Evolutionary conservation across 64 coral and sea anemone species (phyloP).

Genomic region (Montipora foliosa): DNA sequence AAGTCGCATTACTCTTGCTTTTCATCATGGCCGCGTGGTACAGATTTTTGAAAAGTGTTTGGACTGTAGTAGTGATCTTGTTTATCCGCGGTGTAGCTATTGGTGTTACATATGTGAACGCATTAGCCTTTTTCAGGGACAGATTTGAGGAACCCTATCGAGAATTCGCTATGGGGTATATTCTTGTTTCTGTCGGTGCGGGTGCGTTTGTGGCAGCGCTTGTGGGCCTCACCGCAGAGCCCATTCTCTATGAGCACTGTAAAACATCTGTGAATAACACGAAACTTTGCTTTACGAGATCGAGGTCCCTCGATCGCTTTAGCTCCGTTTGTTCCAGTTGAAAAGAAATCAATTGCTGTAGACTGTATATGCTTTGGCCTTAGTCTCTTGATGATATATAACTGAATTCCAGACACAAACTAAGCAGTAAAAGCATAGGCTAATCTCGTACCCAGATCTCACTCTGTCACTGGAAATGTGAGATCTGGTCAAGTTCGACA

Average conservation of each 20-base stretch:
- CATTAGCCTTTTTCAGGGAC: constrained; percentile 55
- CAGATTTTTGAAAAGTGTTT: constrained; percentile 67
- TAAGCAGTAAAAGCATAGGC: too few relatives aligned
- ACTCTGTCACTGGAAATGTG: too few relatives aligned
- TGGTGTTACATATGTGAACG: constrained; percentile 75
- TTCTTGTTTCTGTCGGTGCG: constrained; percentile 26
- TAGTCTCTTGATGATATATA: too few relatives aligned
- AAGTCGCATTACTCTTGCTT: constrained; percentile 61
- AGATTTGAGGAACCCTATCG: constrained; percentile 47
- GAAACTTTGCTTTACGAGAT: constrained; percentile 82
- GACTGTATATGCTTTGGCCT: too few relatives aligned
- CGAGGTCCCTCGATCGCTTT: background rate
- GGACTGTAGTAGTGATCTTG: constrained; percentile 43
- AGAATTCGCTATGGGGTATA: constrained; percentile 78
- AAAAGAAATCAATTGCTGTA: background rate
- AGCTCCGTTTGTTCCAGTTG: background rate
- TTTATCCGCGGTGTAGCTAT: constrained; percentile 56
- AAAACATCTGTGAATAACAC: constrained; percentile 38
- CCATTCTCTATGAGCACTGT: constrained; percentile 68
- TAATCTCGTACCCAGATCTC: too few relatives aligned
- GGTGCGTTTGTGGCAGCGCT: constrained; percentile 58
- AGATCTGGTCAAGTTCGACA: too few relatives aligned
- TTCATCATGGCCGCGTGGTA: constrained; percentile 84
- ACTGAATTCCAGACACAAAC: too few relatives aligned
- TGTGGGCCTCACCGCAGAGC: constrained; percentile 73